Percentiles rank a stretch among this genome's conserved stretches.
Conservation (phyloP, 2,888 invertebrate species). For the Villa cingulata region DNA sequence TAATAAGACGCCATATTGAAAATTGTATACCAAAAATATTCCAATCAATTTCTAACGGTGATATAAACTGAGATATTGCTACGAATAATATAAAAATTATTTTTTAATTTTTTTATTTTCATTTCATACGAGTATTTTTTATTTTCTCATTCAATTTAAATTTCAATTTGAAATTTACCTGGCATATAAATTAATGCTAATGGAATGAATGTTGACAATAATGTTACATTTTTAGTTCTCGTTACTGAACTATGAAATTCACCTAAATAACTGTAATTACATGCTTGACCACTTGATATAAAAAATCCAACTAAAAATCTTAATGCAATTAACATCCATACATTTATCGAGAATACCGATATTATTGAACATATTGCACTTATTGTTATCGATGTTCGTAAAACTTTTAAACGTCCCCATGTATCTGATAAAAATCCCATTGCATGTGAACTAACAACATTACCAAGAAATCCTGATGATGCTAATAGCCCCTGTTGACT, state of each 20-base stretch:
- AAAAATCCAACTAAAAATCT: slow-evolving; percentile 53
- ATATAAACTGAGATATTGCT: slow-evolving; percentile 54
- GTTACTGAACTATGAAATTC: slow-evolving; percentile 42
- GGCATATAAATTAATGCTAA: slow-evolving; percentile 43
- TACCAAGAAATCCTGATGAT: slow-evolving; percentile 52
- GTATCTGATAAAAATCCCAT: slow-evolving; percentile 73
- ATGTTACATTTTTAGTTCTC: slow-evolving; percentile 41
- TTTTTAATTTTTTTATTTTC: no score
- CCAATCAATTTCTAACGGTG: slow-evolving; percentile 43
- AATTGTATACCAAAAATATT: slow-evolving; percentile 42
- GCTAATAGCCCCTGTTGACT: slow-evolving; percentile 48
- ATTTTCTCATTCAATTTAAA: no score
- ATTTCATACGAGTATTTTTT: no score
- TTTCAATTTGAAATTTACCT: no score
- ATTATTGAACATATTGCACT: slow-evolving; percentile 42
- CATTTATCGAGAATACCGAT: slow-evolving; percentile 47
- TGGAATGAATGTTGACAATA: slow-evolving; percentile 44
- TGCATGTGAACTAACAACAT: slow-evolving; percentile 58
- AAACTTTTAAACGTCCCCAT: slow-evolving; percentile 49
- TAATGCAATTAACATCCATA: slow-evolving; percentile 43
- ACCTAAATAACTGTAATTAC: slow-evolving; percentile 45
- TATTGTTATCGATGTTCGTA: slow-evolving; percentile 39
- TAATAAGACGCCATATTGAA: slow-evolving; percentile 61
- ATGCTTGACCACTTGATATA: slow-evolving; percentile 38
- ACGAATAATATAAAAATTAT: slow-evolving; percentile 3